Percentiles rank a stretch among this genome's conserved stretches.
Evolutionary conservation across 2,888 invertebrate genomes (phyloP).

Genomic region (Ashinkailepas kermadecensis): DNA sequence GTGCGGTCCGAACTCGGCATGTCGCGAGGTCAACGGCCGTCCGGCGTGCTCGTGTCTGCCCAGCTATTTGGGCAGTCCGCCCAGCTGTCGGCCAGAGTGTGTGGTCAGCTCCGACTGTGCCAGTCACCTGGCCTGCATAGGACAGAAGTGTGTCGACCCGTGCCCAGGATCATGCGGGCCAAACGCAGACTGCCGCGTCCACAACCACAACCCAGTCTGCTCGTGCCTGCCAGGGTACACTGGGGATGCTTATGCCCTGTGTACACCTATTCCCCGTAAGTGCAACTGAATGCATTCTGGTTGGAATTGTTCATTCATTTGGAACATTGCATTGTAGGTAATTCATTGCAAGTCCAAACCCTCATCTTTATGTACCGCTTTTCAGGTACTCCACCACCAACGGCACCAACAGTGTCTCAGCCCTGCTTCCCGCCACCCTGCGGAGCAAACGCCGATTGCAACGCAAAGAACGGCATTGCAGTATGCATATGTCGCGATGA

Average conservation of each 20-base stretch:
- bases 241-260: constrained; percentile 71
- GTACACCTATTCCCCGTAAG: constrained; percentile 46
- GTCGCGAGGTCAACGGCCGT: constrained; percentile 56
- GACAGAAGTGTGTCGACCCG: constrained; percentile 70
- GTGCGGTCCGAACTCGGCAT: constrained; percentile 46
- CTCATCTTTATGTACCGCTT: constrained; percentile 78
- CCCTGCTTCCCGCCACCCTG: constrained; percentile 77
- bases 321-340: too few relatives aligned
- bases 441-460: constrained; percentile 73
- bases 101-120: constrained; percentile 72
- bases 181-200: constrained; percentile 37
- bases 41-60: constrained; percentile 52
- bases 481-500: constrained; percentile 70
- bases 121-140: constrained; percentile 68
- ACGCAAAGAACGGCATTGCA: constrained; percentile 64
- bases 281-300: neutral
- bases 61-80: neutral
- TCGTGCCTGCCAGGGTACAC: constrained; percentile 37
- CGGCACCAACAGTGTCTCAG: constrained; percentile 42
- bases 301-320: too few relatives aligned
- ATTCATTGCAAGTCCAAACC: constrained; percentile 32
- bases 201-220: constrained; percentile 37
- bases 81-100: constrained; percentile 73
- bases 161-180: constrained; percentile 59
- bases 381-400: constrained; percentile 56